These are phyloP conservation scores for Heliocidaris erythrogramma DNA, from an alignment of 35 echinoderm and acorn worm species.

Conservation along the genomic window DNA sequence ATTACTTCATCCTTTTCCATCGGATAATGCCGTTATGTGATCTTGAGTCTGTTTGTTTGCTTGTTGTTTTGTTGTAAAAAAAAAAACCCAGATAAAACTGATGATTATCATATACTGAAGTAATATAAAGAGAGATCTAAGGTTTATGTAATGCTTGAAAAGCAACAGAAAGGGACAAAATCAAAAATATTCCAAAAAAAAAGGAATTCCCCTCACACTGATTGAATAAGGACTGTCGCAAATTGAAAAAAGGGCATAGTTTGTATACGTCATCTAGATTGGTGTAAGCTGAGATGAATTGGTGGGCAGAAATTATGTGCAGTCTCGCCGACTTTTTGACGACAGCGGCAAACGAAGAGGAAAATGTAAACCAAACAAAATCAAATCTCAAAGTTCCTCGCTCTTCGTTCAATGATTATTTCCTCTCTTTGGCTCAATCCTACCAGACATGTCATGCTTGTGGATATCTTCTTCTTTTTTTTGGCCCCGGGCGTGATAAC, in stretches of 20 bases:
- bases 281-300: not conserved
- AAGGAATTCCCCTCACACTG: too few species aligned
- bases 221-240: not conserved
- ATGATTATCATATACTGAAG: too few species aligned
- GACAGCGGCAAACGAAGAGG: not conserved
- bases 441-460: constrained; percentile 8
- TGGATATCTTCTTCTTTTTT: too few species aligned
- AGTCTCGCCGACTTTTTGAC: not conserved
- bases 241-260: not conserved
- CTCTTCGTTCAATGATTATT: constrained; percentile 3
- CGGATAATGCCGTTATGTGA: too few species aligned
- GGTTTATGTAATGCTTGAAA: too few species aligned
- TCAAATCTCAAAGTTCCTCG: not conserved
- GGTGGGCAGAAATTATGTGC: not conserved
- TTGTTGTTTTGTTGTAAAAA: too few species aligned
- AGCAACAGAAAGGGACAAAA: too few species aligned
- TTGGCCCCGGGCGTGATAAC: not conserved
- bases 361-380: constrained; percentile 13
- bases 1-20: too few species aligned
- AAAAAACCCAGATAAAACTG: too few species aligned
- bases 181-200: too few species aligned
- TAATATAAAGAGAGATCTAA: too few species aligned
- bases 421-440: not conserved
- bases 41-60: too few species aligned
- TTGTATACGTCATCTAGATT: not conserved